These are phyloP conservation scores for Drosophila robusta DNA, from an alignment of 2,888 invertebrate species.

Conservation along the genomic window DNA sequence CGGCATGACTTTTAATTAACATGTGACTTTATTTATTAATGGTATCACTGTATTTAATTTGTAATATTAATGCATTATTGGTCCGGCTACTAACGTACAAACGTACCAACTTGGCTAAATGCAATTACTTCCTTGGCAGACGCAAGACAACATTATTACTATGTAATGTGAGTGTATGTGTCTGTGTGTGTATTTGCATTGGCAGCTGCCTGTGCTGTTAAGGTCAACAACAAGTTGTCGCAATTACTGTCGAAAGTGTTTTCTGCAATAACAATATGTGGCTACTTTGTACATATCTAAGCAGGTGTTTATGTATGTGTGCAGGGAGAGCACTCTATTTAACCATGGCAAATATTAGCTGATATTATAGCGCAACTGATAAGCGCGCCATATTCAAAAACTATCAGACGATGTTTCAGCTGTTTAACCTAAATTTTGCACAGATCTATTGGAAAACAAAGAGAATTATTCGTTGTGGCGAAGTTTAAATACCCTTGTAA, in stretches of 20 bases:
- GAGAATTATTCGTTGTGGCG: not conserved
- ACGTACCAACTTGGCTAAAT: constrained; percentile 21
- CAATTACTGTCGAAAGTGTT: constrained; percentile 33
- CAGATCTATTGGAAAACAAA: constrained; percentile 18
- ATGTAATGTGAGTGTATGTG: not conserved
- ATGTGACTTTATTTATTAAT: constrained; percentile 66
- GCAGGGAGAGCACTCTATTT: constrained; percentile 31
- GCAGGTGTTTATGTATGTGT: not conserved
- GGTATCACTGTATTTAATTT: constrained; percentile 32
- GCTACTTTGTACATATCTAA: constrained; percentile 3
- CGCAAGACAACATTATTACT: constrained; percentile 1
- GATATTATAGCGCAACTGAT: constrained; percentile 45
- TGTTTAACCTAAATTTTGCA: constrained; percentile 39
- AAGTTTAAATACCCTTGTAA: no score
- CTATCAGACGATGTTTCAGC: not conserved
- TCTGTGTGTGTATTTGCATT: constrained; percentile 36
- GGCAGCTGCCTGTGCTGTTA: constrained; percentile 46
- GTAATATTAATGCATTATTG: constrained; percentile 44
- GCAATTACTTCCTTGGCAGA: constrained; percentile 61
- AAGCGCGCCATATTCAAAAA: constrained; percentile 22
- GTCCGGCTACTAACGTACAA: constrained; percentile 1
- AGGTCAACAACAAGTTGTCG: constrained; percentile 69
- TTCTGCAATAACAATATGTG: constrained; percentile 38
- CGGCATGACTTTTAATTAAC: constrained; percentile 68
- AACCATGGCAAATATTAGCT: constrained; percentile 45